Evolutionary conservation across 1,140 invertebrate species (phyloP).

Genomic region (Gryon sp.): DNA sequence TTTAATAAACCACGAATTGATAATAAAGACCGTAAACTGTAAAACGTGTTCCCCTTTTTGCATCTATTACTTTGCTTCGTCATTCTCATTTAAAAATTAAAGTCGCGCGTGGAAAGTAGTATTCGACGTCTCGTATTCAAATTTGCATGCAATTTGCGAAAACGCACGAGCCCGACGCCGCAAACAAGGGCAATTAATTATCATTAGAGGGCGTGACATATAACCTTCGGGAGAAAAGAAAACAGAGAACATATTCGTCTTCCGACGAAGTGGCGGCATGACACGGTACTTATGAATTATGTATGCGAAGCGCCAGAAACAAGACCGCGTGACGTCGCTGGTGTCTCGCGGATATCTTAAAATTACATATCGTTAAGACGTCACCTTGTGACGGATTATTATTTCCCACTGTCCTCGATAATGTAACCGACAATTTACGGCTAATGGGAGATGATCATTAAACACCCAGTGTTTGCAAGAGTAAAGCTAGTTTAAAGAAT

Average conservation of each 20-base stretch:
- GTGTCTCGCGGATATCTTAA: slow-evolving; percentile 65
- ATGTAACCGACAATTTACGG: slow-evolving; percentile 29
- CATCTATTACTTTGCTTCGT: no score
- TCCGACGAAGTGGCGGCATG: slow-evolving; percentile 65
- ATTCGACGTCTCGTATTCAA: slow-evolving; percentile 18
- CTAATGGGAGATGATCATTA: slow-evolving; percentile 41
- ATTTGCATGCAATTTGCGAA: slow-evolving; percentile 38
- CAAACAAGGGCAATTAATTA: slow-evolving; percentile 60
- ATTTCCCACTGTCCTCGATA: slow-evolving; percentile 64
- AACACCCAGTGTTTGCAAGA: background rate
- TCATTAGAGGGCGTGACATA: slow-evolving; percentile 56
- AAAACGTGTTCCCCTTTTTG: no score
- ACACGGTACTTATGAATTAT: slow-evolving; percentile 75
- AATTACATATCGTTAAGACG: slow-evolving; percentile 63
- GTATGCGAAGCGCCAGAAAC: slow-evolving; percentile 66
- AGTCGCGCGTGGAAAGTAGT: no score
- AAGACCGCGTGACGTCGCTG: slow-evolving; percentile 66
- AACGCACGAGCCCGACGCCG: background rate
- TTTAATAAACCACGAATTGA: no score
- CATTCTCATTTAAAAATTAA: no score
- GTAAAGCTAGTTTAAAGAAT: background rate
- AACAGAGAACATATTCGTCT: slow-evolving; percentile 70
- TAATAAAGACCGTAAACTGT: no score
- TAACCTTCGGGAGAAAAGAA: slow-evolving; percentile 58
- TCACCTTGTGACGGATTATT: slow-evolving; percentile 65